Percentiles rank a stretch among this genome's conserved stretches.
Evolutionary conservation across 2,888 invertebrate species (phyloP).

Genomic region (Zaprionus obscuricornis): DNA sequence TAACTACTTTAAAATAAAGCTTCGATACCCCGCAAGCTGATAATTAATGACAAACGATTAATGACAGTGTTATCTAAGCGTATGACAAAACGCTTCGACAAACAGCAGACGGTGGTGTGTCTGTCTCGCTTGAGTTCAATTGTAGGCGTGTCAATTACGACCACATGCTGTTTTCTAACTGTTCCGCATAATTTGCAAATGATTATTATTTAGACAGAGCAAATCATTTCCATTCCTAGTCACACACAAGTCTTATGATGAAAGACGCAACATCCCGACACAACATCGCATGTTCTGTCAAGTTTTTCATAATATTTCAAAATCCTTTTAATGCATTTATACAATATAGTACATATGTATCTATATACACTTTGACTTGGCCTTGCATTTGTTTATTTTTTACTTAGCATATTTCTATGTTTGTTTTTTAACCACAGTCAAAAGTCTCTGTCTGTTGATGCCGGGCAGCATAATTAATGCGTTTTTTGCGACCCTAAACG

Average conservation of each 20-base stretch:
- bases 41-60: slow-evolving; percentile 72
- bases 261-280: too few relatives aligned
- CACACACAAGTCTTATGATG: too few relatives aligned
- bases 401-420: too few relatives aligned
- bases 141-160: slow-evolving; percentile 45
- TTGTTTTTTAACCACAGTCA: slow-evolving; percentile 36
- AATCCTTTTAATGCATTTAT: slow-evolving; percentile 67
- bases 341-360: too few relatives aligned
- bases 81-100: slow-evolving; percentile 51
- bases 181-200: slow-evolving; percentile 59
- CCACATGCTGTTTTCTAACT: slow-evolving; percentile 32
- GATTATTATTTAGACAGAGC: too few relatives aligned
- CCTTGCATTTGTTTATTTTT: slow-evolving; percentile 15
- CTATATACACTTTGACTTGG: slow-evolving; percentile 3
- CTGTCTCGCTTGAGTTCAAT: slow-evolving; percentile 58
- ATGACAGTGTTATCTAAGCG: slow-evolving; percentile 65
- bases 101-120: slow-evolving; percentile 21
- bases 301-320: too few relatives aligned
- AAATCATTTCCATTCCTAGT: slow-evolving; percentile 31
- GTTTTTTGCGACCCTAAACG: slow-evolving; percentile 60
- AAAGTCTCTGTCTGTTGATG: slow-evolving; percentile 30
- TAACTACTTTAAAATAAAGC: slow-evolving; percentile 65
- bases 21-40: slow-evolving; percentile 32
- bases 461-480: slow-evolving; percentile 77
- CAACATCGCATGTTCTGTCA: too few relatives aligned